phyloP scores from a whole-genome alignment of 2,888 invertebrate genomes.

The Fragum sueziense region DNA sequence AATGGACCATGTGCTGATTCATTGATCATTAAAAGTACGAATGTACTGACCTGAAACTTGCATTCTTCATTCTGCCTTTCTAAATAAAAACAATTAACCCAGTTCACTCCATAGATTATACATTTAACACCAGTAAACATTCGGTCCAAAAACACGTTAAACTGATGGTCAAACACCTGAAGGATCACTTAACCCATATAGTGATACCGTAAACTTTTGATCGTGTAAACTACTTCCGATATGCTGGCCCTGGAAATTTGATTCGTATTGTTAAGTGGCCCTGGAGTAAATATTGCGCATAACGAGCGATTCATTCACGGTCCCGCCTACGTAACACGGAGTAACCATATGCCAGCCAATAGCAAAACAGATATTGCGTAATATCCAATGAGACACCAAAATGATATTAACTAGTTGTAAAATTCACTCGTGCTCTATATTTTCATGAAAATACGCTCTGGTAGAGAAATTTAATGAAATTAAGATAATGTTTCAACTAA shows the following conservation, averaged over 20 bases:
- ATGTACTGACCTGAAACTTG: conserved; percentile 53
- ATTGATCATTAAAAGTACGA: too few species aligned
- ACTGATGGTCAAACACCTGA: conserved; percentile 16
- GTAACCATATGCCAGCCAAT: conserved; percentile 39
- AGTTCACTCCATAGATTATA: conserved; percentile 21
- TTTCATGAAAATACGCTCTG: too few species aligned
- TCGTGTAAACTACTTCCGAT: conserved; percentile 25
- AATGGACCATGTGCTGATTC: conserved; percentile 12
- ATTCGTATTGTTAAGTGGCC: conserved; percentile 25
- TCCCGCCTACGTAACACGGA: conserved; percentile 29
- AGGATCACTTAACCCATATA: conserved; percentile 3
- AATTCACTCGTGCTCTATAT: not conserved
- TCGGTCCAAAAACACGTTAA: conserved; percentile 7
- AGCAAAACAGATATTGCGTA: conserved; percentile 37
- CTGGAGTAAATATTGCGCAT: conserved; percentile 23
- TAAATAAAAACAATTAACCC: conserved; percentile 18
- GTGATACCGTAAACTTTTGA: conserved; percentile 5
- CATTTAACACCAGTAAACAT: conserved; percentile 1
- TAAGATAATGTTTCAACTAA: too few species aligned
- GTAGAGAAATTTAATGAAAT: too few species aligned
- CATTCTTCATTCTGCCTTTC: conserved; percentile 59
- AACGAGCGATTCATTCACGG: not conserved
- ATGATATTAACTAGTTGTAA: not conserved
- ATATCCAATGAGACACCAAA: conserved; percentile 45
- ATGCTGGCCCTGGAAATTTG: conserved; percentile 25